Conservation (phyloP, 2,113 vertebrate species). For the Theristicus caerulescens region DNA sequence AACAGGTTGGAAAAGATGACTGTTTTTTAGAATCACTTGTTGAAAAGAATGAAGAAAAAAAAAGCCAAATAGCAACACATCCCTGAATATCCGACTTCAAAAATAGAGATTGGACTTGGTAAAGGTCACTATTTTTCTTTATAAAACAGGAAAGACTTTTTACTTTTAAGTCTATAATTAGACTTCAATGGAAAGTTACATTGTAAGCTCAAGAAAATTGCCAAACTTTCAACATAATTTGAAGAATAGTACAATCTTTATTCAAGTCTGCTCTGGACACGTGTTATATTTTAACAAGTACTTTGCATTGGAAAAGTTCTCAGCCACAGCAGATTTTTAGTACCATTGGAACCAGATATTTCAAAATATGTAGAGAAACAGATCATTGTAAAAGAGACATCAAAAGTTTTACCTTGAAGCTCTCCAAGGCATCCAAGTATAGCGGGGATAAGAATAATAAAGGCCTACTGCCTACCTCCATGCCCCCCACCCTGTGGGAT, state of each 20-base stretch:
- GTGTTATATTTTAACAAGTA: conserved; percentile 60
- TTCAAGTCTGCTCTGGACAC: conserved; percentile 39
- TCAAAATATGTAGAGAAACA: conserved; percentile 50
- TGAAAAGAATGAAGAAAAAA: background rate
- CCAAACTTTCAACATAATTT: conserved; percentile 42
- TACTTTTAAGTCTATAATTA: conserved; percentile 54
- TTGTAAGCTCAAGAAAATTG: conserved; percentile 42
- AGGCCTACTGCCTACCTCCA: background rate
- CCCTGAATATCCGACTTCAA: conserved; percentile 3
- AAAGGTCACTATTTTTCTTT: conserved; percentile 37
- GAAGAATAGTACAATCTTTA: conserved; percentile 37
- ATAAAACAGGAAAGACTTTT: conserved; percentile 16
- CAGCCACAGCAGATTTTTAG: conserved; percentile 49
- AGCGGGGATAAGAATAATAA: background rate
- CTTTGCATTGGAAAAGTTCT: conserved; percentile 62
- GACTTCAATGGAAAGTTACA: conserved; percentile 55
- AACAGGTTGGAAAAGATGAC: background rate
- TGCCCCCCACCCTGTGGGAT: background rate
- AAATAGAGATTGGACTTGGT: background rate
- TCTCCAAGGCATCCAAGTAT: background rate
- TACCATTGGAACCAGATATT: conserved; percentile 59
- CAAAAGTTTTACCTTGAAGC: conserved; percentile 39
- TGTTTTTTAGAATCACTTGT: background rate
- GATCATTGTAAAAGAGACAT: conserved; percentile 51
- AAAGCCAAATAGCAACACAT: background rate